Evolutionary conservation across 2,888 invertebrate species (phyloP).

Genomic region (Thera obeliscata): DNA sequence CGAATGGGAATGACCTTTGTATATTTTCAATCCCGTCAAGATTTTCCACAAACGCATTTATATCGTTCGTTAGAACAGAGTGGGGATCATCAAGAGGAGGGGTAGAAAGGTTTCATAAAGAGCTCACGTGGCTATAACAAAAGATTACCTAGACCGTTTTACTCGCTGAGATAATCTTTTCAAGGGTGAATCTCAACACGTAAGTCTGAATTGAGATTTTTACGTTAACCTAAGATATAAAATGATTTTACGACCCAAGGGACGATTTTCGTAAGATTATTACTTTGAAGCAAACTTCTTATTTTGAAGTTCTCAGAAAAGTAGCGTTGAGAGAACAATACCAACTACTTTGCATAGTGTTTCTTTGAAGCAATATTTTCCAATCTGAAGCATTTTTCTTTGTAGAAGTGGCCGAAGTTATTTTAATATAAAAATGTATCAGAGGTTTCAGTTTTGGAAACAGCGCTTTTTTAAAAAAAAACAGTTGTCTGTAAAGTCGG

Average conservation of each 20-base stretch:
- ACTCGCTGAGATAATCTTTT: constrained; percentile 35
- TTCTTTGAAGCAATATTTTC: constrained; percentile 24
- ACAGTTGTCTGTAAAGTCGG: too few species aligned
- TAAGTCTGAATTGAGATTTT: constrained; percentile 32
- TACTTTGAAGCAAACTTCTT: constrained; percentile 14
- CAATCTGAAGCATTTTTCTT: constrained; percentile 17
- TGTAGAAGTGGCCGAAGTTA: constrained; percentile 4
- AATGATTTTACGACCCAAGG: constrained; percentile 11
- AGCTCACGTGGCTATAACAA: constrained; percentile 37
- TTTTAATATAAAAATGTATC: constrained; percentile 8
- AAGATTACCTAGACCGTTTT: constrained; percentile 37
- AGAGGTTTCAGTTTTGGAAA: not conserved
- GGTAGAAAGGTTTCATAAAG: constrained; percentile 32
- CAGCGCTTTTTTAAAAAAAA: not conserved
- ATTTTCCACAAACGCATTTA: constrained; percentile 18
- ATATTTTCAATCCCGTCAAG: constrained; percentile 1
- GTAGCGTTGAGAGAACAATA: constrained; percentile 22
- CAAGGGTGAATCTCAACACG: constrained; percentile 29
- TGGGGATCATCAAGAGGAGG: constrained; percentile 28
- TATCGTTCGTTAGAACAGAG: constrained; percentile 27
- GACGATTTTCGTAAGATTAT: constrained; percentile 11
- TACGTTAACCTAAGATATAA: constrained; percentile 24
- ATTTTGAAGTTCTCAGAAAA: constrained; percentile 20
- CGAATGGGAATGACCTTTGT: not conserved
- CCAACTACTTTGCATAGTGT: constrained; percentile 15